phyloP scores from a whole-genome alignment of 2,888 invertebrate genomes.

The Auanema freiburgensis region DNA sequence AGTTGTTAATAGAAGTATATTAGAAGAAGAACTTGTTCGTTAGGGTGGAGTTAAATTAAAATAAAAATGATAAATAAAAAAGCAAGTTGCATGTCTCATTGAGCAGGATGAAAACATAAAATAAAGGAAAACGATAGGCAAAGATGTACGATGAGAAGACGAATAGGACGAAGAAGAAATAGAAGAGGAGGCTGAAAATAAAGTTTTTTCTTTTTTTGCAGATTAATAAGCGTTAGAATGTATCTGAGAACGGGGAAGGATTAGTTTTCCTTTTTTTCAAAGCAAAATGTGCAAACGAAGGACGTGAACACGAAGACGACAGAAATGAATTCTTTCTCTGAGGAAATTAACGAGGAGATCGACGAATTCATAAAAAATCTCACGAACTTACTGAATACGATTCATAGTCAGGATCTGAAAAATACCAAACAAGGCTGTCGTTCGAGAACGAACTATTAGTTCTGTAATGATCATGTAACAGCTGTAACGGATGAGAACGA shows the following conservation, averaged over 20 bases:
- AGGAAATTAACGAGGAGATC: no score
- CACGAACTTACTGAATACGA: constrained; percentile 15
- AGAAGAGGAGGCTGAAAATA: neutral
- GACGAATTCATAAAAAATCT: neutral
- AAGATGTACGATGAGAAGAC: no score
- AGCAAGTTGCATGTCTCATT: no score
- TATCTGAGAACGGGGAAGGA: neutral
- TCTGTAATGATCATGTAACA: no score
- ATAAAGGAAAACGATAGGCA: no score
- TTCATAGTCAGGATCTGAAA: constrained; percentile 20
- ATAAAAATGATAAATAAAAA: no score
- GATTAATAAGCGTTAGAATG: constrained; percentile 2
- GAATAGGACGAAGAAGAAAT: no score
- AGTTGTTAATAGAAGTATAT: no score
- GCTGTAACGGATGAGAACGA: no score
- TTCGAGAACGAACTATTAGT: constrained; percentile 1
- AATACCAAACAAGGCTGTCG: constrained; percentile 14
- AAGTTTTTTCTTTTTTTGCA: neutral
- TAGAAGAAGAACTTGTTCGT: no score
- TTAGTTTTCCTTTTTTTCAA: neutral
- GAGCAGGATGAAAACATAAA: no score
- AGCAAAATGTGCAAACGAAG: constrained; percentile 6
- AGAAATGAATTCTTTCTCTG: neutral
- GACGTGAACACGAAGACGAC: constrained; percentile 9
- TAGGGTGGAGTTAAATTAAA: no score